These are phyloP conservation scores for Celastrina argiolus DNA, from an alignment of 2,888 invertebrate species.

Conservation along the genomic window DNA sequence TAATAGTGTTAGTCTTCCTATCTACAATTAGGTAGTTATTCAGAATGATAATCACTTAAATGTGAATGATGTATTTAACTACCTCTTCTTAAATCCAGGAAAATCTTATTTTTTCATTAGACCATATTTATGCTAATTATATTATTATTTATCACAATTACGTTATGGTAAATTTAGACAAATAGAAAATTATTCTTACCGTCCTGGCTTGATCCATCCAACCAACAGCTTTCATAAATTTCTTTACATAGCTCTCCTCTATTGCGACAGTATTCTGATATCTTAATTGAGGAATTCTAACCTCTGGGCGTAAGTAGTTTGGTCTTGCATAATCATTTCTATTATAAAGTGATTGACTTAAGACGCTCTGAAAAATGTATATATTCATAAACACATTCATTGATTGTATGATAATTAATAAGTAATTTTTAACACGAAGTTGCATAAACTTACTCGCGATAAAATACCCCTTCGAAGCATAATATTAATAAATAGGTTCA, in stretches of 20 bases:
- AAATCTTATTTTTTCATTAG: too few relatives aligned
- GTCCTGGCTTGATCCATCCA: slow-evolving; percentile 77
- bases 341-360: slow-evolving; percentile 32
- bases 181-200: slow-evolving; percentile 47
- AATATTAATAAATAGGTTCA: neutral
- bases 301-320: slow-evolving; percentile 28
- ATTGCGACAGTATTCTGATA: slow-evolving; percentile 53
- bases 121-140: too few relatives aligned
- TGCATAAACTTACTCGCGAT: slow-evolving; percentile 25
- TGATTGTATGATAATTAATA: neutral
- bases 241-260: slow-evolving; percentile 74
- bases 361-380: slow-evolving; percentile 24
- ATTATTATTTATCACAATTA: too few relatives aligned
- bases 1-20: too few relatives aligned
- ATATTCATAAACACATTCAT: neutral
- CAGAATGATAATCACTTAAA: too few relatives aligned
- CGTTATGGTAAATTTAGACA: neutral
- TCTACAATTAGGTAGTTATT: too few relatives aligned
- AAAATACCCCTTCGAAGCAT: slow-evolving; percentile 29
- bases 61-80: too few relatives aligned
- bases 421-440: neutral
- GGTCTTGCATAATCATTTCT: slow-evolving; percentile 46
- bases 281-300: slow-evolving; percentile 36
- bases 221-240: slow-evolving; percentile 79
- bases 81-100: too few relatives aligned